Evolutionary conservation across 2,888 invertebrate species (phyloP).

Genomic region (Sarcophaga rosellei): DNA sequence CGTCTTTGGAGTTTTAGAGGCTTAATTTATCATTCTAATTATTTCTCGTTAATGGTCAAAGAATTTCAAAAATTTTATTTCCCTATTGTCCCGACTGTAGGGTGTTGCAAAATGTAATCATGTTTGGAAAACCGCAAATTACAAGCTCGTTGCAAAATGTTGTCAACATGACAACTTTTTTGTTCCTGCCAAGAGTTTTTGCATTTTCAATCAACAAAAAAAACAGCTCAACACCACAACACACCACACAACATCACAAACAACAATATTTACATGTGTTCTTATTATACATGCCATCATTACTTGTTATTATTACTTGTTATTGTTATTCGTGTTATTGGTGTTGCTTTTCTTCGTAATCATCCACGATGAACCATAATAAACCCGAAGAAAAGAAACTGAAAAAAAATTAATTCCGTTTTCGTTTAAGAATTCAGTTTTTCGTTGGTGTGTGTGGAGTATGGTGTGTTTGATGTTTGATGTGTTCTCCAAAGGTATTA

Average conservation of each 20-base stretch:
- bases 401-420: not conserved
- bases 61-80: too few species aligned
- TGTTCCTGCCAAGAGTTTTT: not conserved
- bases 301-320: constrained; percentile 32
- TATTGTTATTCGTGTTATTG: not conserved
- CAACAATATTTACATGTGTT: not conserved
- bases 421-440: not conserved
- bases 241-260: constrained; percentile 5
- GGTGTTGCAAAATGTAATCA: constrained; percentile 43
- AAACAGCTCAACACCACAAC: not conserved
- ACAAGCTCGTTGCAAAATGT: constrained; percentile 63
- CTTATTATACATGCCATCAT: not conserved
- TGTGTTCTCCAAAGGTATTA: too few species aligned
- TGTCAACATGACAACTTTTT: constrained; percentile 60
- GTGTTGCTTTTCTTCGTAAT: constrained; percentile 19
- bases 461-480: not conserved
- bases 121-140: constrained; percentile 68
- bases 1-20: too few species aligned
- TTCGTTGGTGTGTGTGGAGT: not conserved
- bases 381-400: not conserved
- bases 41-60: too few species aligned
- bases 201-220: not conserved
- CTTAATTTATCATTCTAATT: too few species aligned
- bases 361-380: constrained; percentile 56
- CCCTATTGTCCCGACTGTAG: not conserved